A percentile compares a stretch with the other conserved stretches of the same genome.
These are phyloP conservation scores for Odontophorus gujanensis DNA, from an alignment of 2,113 vertebrate genomes.

Conservation along the genomic window DNA sequence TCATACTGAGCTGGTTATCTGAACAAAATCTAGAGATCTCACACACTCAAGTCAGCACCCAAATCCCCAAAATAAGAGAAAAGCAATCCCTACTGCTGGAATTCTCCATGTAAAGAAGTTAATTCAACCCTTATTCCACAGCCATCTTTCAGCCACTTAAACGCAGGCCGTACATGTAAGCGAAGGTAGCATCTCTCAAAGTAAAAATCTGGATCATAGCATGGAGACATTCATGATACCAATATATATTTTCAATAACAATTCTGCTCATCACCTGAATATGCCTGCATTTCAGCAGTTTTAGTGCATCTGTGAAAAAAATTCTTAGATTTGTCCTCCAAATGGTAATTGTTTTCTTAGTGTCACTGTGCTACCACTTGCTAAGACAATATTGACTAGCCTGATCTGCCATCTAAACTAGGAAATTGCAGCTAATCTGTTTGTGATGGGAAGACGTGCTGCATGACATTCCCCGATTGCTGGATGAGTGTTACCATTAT, in stretches of 20 bases:
- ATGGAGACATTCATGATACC: neutral
- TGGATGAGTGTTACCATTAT: neutral
- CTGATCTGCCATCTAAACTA: neutral
- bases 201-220: neutral
- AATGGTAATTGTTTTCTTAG: neutral
- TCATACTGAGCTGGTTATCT: neutral
- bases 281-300: neutral
- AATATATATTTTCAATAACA: neutral
- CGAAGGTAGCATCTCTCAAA: neutral
- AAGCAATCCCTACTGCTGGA: neutral
- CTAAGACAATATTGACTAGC: neutral
- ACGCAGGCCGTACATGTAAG: neutral
- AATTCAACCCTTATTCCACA: neutral
- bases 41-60: neutral
- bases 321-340: neutral
- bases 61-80: neutral
- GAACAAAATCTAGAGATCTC: neutral
- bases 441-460: neutral
- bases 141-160: accelerated
- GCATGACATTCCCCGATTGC: accelerated
- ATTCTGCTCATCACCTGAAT: neutral
- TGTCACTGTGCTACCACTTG: neutral
- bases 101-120: neutral
- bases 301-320: neutral
- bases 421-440: constrained; percentile 18